phyloP scores from a whole-genome alignment of 2,888 invertebrate genomes.

The Nymphalis polychloros region DNA sequence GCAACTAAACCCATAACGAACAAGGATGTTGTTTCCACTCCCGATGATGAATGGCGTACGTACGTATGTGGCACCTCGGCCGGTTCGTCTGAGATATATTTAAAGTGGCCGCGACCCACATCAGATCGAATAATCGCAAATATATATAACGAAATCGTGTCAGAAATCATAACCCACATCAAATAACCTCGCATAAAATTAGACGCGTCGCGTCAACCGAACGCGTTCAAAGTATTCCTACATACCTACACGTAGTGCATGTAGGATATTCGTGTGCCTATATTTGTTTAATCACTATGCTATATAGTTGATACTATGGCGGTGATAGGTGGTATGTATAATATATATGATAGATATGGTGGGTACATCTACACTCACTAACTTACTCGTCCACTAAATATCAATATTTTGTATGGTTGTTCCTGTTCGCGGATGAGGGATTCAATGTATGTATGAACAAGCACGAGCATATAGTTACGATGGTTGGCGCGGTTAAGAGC shows the following conservation, averaged over 20 bases:
- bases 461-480: no score
- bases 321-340: no score
- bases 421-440: no score
- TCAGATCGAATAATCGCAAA: constrained; percentile 51
- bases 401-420: background rate
- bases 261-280: no score
- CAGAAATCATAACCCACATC: constrained; percentile 71
- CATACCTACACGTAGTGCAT: no score
- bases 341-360: no score
- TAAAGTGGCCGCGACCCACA: constrained; percentile 54
- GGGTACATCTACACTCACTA: no score
- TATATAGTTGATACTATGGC: no score
- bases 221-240: constrained; percentile 7
- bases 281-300: no score
- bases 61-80: background rate
- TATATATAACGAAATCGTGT: constrained; percentile 63
- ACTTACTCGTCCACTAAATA: background rate
- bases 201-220: constrained; percentile 51
- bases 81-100: constrained; percentile 21
- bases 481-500: no score
- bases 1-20: no score
- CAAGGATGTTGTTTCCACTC: background rate
- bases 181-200: constrained; percentile 67
- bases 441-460: no score
- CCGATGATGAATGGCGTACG: background rate